Evolutionary conservation across 2,797 vertebrate species (phyloP).

Genomic region (Neomorphus geoffroyi): DNA sequence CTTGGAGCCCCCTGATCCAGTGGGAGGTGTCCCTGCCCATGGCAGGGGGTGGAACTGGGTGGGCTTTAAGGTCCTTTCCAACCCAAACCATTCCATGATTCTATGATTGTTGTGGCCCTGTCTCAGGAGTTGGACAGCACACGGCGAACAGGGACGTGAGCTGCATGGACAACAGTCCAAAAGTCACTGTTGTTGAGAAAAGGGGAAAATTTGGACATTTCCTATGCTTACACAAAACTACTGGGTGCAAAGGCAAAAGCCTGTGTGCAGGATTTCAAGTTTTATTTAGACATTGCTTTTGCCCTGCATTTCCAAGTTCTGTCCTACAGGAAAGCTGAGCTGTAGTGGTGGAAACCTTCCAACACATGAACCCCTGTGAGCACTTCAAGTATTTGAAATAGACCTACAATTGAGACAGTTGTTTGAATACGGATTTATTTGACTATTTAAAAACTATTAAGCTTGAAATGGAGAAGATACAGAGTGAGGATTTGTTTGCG

Average conservation of each 20-base stretch:
- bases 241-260: neutral
- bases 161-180: neutral
- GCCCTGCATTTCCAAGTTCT: neutral
- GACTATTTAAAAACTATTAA: neutral
- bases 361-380: neutral
- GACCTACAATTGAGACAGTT: neutral
- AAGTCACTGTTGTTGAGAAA: neutral
- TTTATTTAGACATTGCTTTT: neutral
- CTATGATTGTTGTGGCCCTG: neutral
- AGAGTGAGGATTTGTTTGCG: neutral
- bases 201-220: neutral
- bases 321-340: neutral
- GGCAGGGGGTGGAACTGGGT: no score
- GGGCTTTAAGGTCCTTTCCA: no score
- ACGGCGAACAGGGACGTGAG: accelerated
- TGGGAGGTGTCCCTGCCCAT: no score
- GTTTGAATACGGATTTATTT: neutral
- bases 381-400: neutral
- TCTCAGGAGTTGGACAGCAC: neutral
- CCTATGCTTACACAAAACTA: neutral
- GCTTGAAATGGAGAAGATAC: neutral
- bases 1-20: no score
- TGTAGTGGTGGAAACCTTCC: neutral
- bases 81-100: no score
- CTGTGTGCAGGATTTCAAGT: neutral